Base-by-base conservation (phyloP, 2,113 vertebrate species). In the Cynocephalus volans region DNA sequence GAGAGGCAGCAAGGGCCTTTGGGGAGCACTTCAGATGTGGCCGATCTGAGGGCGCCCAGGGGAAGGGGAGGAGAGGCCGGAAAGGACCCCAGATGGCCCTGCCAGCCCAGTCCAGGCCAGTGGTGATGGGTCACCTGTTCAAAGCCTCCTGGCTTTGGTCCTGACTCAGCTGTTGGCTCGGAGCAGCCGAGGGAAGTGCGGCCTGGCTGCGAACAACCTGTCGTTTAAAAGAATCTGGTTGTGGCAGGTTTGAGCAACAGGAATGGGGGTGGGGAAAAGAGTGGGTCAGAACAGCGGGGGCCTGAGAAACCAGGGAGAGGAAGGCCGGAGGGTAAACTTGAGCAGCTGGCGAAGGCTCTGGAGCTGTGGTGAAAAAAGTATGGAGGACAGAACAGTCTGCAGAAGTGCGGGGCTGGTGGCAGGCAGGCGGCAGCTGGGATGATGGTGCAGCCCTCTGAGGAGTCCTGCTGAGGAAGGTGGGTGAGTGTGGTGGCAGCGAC, bases 41-140 rank as follows among this genome's bases (percentile, higher is more conserved):
- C 41, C 3, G 41, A 41, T 41, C 41, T 41, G 41, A 41, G 7
- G 0, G 23, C 12, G 50, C 17, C n/a, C 50, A 2, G 76, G 11
- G 60, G 26, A 15, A 6, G 31, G 9, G 33, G 17, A 56, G 65
- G 45, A 48, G 41, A 48, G 36, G 10, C 5, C 52, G 58, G 56
- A 9, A 1, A 2, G 36, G n/a, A 33, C 73, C 26, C n/a, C 62
- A 12, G 9, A 33, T 5, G 8, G 23, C 41, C 36, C 6, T 8
- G 26, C 12, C 1, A 3, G 8, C 36, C 31, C 65, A 48, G 86
- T 6, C 36, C 31, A 13, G 31, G 8, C 1, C 15, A 0, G 0
- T 31, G n/a, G 14, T 21, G 8, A 48, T 70, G 36, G 10, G 19
- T 2, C 10, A 23, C 1, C 8, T 3, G 64, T 15, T 3, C 41